Base-by-base conservation (phyloP, 2,888 invertebrate species). In the Microplitis manilae region DNA sequence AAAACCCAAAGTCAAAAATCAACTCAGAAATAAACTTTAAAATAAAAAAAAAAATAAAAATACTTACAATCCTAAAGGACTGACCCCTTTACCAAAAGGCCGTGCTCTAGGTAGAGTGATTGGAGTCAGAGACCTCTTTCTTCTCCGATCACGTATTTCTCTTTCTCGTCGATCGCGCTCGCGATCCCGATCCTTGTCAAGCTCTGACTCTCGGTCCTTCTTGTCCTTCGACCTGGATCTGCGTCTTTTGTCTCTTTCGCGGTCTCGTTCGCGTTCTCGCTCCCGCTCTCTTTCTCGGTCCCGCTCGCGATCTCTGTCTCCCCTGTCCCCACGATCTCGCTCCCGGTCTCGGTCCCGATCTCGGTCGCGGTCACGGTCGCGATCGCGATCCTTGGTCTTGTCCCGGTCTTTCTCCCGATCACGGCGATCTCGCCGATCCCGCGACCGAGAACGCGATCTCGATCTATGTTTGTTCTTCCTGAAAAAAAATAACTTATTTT, bases 361-460 rank as follows among this genome's bases (percentile, higher is more conserved):
- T 86, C 38, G 89, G 89, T n/a, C 90, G 88, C 83, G 90, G 90
- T 80, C 84, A 7, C 82, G 79, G 38, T 84, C 84, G 68, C 80
- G 83, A 77, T 86, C 86, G 20, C 83, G 76, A 20, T 83, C 82
- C 30, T 78, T 81, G 38, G 71, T 74, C 6, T 72, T 70, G 20
- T 76, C 90, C 50, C 84, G 85, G 81, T 88, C 90, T 75, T 85
- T 86, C 79, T 87, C 83, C 2, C 83, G 77, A 13, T 86, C 86
- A 30, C 88, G 84, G 30, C 87, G 84, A 75, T 92, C 92, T 81
- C 92, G 91, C 79, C 90, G 91, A 76, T 94, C 94, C 82, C 91
- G 91, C 76, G 92, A 92, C 72, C 92, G 91, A 73, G 91, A 88
- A 73, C 88, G 86, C 41, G 86, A 87, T 20, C 86, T 86, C 38